phyloP scores from a whole-genome alignment of 2,113 vertebrate genomes.

The Salvator merianae region DNA sequence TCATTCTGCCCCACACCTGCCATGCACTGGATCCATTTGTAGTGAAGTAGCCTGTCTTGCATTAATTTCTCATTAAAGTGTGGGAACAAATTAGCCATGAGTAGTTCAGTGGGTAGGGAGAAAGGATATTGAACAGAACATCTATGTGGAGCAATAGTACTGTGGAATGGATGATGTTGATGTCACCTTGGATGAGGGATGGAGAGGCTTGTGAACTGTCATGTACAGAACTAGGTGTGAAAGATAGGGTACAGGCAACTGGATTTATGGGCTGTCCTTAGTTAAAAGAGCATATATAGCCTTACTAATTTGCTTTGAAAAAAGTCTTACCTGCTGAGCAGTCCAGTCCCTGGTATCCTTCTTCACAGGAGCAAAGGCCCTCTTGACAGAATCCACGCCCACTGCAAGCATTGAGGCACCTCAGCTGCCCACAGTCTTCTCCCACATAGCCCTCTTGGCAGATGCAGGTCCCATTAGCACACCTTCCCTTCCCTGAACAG shows the following conservation, averaged over 20 bases:
- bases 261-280: neutral
- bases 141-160: neutral
- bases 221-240: neutral
- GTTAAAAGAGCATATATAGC: too few relatives aligned
- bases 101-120: too few relatives aligned
- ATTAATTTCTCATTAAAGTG: neutral
- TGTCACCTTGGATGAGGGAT: neutral
- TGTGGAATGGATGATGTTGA: neutral
- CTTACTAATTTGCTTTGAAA: too few relatives aligned
- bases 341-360: slow-evolving; percentile 90
- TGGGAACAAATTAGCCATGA: neutral
- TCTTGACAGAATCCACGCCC: slow-evolving; percentile 86
- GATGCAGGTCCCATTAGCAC: slow-evolving; percentile 88
- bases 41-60: neutral
- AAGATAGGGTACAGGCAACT: neutral
- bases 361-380: slow-evolving; percentile 88
- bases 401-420: slow-evolving; percentile 90
- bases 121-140: neutral
- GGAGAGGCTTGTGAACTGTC: neutral
- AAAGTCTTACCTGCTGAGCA: slow-evolving; percentile 89
- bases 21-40: neutral
- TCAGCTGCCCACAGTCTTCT: slow-evolving; percentile 85
- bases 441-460: slow-evolving; percentile 88
- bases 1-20: neutral
- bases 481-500: slow-evolving; percentile 89